Evolutionary conservation across 2,888 invertebrate genomes (phyloP).

Genomic region (Tenthredo amoena): DNA sequence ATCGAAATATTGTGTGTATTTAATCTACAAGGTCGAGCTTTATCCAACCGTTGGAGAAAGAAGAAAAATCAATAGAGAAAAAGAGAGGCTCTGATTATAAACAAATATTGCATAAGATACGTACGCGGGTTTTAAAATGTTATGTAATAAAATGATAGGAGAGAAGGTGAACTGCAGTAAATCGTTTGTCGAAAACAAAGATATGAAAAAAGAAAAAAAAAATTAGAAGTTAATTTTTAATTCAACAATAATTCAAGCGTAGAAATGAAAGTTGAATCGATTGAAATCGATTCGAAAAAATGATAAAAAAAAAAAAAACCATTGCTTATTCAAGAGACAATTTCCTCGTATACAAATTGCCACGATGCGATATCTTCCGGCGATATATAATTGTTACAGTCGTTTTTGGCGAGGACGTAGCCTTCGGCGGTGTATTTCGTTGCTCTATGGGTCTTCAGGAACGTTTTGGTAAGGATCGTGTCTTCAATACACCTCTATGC

Average conservation of each 20-base stretch:
- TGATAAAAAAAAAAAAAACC: neutral
- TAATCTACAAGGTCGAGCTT: neutral
- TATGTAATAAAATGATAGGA: too few species aligned
- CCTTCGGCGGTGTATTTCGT: slow-evolving; percentile 98
- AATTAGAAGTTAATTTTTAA: too few species aligned
- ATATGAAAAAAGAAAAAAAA: too few species aligned
- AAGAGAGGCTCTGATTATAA: too few species aligned
- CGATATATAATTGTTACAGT: slow-evolving; percentile 76
- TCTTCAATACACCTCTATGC: slow-evolving; percentile 98
- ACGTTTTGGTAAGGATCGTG: slow-evolving; percentile 94
- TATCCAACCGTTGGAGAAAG: neutral
- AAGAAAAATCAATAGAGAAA: neutral
- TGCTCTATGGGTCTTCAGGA: slow-evolving; percentile 96
- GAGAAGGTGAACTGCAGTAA: too few species aligned
- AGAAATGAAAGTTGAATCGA: neutral
- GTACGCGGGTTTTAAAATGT: too few species aligned
- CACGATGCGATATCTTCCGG: slow-evolving; percentile 54
- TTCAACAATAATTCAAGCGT: too few species aligned
- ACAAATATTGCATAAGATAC: neutral
- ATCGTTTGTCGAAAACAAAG: too few species aligned
- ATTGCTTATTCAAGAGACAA: neutral
- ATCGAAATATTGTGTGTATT: neutral
- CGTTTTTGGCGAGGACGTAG: slow-evolving; percentile 98
- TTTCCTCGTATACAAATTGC: neutral
- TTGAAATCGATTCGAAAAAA: neutral